Percentiles rank a stretch among this genome's conserved stretches.
Evolutionary conservation across 2,113 vertebrate genomes (phyloP).

Genomic region (Himantopus leucocephalus): DNA sequence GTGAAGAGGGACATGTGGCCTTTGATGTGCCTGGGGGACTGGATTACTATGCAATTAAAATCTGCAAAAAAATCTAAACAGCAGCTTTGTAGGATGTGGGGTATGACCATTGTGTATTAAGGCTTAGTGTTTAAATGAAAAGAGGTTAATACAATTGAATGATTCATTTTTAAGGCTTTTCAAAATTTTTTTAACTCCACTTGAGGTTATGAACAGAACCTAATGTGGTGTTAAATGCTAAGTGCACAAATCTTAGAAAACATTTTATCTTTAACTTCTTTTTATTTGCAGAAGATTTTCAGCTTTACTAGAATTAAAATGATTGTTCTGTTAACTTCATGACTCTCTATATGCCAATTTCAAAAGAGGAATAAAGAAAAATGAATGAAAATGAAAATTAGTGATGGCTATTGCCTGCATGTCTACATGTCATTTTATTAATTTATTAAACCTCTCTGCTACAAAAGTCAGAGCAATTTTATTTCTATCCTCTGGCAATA

Average conservation of each 20-base stretch:
- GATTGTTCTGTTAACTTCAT: neutral
- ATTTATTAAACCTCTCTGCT: neutral
- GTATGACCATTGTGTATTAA: slow-evolving; percentile 14
- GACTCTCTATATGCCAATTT: neutral
- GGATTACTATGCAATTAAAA: slow-evolving; percentile 70
- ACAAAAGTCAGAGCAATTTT: neutral
- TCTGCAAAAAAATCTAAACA: slow-evolving; percentile 20
- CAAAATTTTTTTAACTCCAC: neutral
- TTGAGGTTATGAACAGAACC: slow-evolving; percentile 5
- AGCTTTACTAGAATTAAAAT: neutral
- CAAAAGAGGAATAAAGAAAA: neutral
- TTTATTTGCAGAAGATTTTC: neutral
- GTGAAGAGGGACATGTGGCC: slow-evolving; percentile 44
- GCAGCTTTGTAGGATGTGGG: slow-evolving; percentile 14
- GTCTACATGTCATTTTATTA: neutral
- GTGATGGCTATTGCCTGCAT: neutral
- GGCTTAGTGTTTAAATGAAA: neutral
- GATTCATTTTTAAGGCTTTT: slow-evolving; percentile 12
- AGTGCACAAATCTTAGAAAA: neutral
- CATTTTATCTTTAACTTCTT: neutral
- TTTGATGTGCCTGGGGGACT: slow-evolving; percentile 68
- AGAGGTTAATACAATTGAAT: neutral
- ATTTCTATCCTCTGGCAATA: neutral
- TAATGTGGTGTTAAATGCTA: neutral
- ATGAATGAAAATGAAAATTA: neutral